Evolutionary conservation across 2,113 vertebrate genomes (phyloP), one percentile per base, ranked within the genome.

Genomic region (Athene cunicularia): DNA sequence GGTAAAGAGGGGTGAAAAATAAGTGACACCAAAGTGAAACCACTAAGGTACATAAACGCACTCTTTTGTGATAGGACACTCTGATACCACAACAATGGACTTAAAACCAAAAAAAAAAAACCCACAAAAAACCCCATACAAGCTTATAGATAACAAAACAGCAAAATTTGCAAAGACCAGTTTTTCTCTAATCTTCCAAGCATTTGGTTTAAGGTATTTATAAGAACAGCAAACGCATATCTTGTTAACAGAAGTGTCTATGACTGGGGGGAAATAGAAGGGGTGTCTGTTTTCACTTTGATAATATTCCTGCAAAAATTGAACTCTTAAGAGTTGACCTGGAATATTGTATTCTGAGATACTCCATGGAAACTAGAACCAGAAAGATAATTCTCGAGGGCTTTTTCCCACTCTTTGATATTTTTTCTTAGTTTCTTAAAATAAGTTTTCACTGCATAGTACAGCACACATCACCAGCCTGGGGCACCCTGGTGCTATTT

Each of bases 401-500:
- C 41, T 90, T 93, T 66, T 35, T 1, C 21, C 13, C 32, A 30
- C 32, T 37, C 76, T 52, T 30, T 32, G 12, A 14, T 33, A 20
- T 1, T 15, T 11, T 49, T 30, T 22, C 20, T 28, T 32, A 47
- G 24, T 32, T 24, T 50, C 49, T 50, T 50, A 23, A 50, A 50
- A 23, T 6, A 53, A 53, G 27, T 8, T 72, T 90, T 68, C 60
- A 73, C 21, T 37, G 21, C 62, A 39, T 21, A 43, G 71, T 53
- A 63, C 13, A 84, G 56, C 67, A 60, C 45, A 72, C 17, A 73
- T 50, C 39, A 88, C 74, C 71, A 92, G 86, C 84, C 72, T 66
- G 23, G 14, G 81, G 94, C 88, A 96, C 66, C 33, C 88, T 72
- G 49, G 52, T 97, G 47, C 37, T 77, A 73, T 92, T 97, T 97